Evolutionary conservation across 2,888 invertebrate species (phyloP).

Genomic region (Schizotus pectinicornis): DNA sequence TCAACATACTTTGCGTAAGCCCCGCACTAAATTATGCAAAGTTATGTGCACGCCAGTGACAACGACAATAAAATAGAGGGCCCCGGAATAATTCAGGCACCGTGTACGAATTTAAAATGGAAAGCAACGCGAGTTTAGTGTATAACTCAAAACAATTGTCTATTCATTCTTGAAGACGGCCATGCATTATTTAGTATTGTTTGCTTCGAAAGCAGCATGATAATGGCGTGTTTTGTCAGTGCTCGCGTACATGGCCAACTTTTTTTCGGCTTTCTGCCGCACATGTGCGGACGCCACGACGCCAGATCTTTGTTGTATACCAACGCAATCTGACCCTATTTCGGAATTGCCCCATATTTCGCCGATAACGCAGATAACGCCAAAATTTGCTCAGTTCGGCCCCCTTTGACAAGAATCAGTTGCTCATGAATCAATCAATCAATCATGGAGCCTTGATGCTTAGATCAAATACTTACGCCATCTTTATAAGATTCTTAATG

Average conservation of each 20-base stretch:
- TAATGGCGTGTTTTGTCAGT: slow-evolving; percentile 40
- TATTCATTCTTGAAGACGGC: slow-evolving; percentile 45
- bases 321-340: slow-evolving; percentile 10
- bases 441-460: too few species aligned
- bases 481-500: too few species aligned
- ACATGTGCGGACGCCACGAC: too few species aligned
- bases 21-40: slow-evolving; percentile 27
- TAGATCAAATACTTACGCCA: too few species aligned
- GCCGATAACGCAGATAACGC: too few species aligned
- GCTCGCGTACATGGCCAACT: slow-evolving; percentile 21
- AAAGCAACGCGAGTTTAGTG: slow-evolving; percentile 41
- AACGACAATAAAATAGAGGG: slow-evolving; percentile 30
- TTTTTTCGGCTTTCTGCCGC: slow-evolving; percentile 23
- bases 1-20: slow-evolving; percentile 24
- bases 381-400: too few species aligned
- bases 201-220: slow-evolving; percentile 43
- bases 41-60: slow-evolving; percentile 26
- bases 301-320: slow-evolving; percentile 10
- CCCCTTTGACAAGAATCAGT: too few species aligned
- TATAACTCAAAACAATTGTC: slow-evolving; percentile 47
- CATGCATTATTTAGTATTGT: slow-evolving; percentile 47
- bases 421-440: too few species aligned
- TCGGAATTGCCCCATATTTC: too few species aligned
- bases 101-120: slow-evolving; percentile 40
- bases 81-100: slow-evolving; percentile 37